Base-by-base conservation (phyloP, 2,888 invertebrate species). In the Automeris io region DNA sequence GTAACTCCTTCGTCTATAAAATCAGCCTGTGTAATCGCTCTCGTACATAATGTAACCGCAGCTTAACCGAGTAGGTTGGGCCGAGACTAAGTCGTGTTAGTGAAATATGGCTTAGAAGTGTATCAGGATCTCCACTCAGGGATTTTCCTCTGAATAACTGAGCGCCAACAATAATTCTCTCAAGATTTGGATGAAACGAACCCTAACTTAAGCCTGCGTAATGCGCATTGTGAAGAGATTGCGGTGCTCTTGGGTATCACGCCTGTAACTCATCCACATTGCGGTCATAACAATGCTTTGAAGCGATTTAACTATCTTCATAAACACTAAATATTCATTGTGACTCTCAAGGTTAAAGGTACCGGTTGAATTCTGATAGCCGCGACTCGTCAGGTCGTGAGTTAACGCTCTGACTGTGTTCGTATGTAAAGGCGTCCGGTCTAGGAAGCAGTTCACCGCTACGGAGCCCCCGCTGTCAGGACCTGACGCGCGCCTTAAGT, bases 71-170 rank as follows among this genome's bases (percentile, higher is more conserved):
- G 32, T 18, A 23, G 11, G 24, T 32, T 33, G 23, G 18, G 4
- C 24, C 13, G 25, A 18, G 39, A 34, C 29, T 22, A 29, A 21
- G 33, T 26, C 12, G 34, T 13, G 26, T 51, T 56, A 61, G 56
- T 63, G 61, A 63, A 55, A 57, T 62, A 63, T 59, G 51, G 53
- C 46, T 56, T 43, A 41, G 58, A 48, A 53, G 52, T 56, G 52
- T 49, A 52, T 46, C 49, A 50, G 47, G 50, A 38, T 41, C 46
- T 48, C 45, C 51, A 45, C 49, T 48, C 39, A 42, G 47, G 45
- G 53, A 58, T 62, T 57, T 44, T 42, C 29, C 37, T 22, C 39
- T 34, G 43, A 41, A 37, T 41, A 46, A 44, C 45, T 46, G 18
- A 12, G 23, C 22, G 23, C 34, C 11, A 39, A 39, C 33, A 39